These are phyloP conservation scores for Cassiopea xamachana DNA, from an alignment of 30 jellyfish, hydroid and myxozoan species.

Conservation along the genomic window DNA sequence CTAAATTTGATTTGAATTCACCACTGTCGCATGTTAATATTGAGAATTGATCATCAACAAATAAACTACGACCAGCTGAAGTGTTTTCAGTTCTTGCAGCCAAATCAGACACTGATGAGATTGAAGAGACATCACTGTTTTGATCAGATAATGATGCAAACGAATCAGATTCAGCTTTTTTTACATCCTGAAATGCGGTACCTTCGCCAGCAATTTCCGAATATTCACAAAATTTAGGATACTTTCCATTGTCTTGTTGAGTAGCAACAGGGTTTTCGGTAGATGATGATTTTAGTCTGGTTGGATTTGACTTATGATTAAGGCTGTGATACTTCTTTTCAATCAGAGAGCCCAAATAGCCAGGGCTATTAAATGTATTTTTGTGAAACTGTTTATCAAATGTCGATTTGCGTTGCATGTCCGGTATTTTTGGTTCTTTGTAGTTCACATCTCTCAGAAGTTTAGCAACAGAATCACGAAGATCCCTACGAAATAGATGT, in stretches of 20 bases:
- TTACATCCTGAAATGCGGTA: not conserved
- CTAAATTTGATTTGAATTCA: slow-evolving; percentile 53
- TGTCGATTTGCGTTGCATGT: not conserved
- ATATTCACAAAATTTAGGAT: not conserved
- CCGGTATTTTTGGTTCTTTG: slow-evolving; percentile 11
- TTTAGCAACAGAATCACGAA: slow-evolving; percentile 61
- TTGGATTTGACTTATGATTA: too few relatives aligned
- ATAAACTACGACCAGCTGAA: not conserved
- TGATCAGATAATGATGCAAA: slow-evolving; percentile 1
- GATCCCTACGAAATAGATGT: slow-evolving; percentile 35
- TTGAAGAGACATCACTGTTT: slow-evolving; percentile 24
- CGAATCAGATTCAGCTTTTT: not conserved
- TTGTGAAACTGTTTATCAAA: not conserved
- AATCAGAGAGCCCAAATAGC: not conserved
- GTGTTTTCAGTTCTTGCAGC: not conserved
- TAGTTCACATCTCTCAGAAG: slow-evolving; percentile 56
- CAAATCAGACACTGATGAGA: slow-evolving; percentile 24
- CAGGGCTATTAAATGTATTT: not conserved
- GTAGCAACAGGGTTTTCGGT: too few relatives aligned
- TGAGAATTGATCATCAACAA: slow-evolving; percentile 54
- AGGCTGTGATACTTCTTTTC: not conserved
- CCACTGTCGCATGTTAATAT: slow-evolving; percentile 67
- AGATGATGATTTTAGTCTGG: too few relatives aligned
- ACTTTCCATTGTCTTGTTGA: not conserved
- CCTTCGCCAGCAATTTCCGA: not conserved